phyloP scores from a whole-genome alignment of 2,113 vertebrate genomes.

The sheep (Ovis aries) region ARS-UI_Ramb_v3.0 NC_056063.1:76556001-76556500 shows the following conservation, averaged over 20 bases:
- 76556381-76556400: neutral
- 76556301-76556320: neutral
- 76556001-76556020: neutral
- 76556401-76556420: neutral
- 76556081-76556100: neutral
- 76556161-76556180: neutral
- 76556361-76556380: neutral
- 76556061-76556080: neutral
- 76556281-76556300: neutral
- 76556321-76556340: no score
- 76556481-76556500: neutral
- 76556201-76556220: neutral
- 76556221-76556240: neutral
- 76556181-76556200: neutral
- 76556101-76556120: neutral
- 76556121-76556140: neutral
- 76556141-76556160: neutral
- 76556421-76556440: neutral
- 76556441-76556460: neutral
- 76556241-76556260: neutral
- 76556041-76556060: neutral
- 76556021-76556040: neutral
- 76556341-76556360: neutral
- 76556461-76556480: neutral
- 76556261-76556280: neutral